Conservation (phyloP, 2,888 invertebrate genomes). For the Pammene fasciana region DNA sequence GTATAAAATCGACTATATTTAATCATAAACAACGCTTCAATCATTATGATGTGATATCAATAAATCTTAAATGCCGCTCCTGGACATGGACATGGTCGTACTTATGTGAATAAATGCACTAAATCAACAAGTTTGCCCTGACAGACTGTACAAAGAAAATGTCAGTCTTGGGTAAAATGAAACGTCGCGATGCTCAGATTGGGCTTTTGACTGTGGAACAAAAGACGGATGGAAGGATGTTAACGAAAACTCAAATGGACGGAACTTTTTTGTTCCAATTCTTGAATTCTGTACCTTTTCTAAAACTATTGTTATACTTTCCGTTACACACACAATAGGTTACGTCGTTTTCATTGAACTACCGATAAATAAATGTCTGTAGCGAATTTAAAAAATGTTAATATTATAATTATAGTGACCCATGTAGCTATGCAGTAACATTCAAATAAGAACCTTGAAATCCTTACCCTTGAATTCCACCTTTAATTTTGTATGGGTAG, state of each 20-base stretch:
- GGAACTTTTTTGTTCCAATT: background rate
- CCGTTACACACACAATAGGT: background rate
- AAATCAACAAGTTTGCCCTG: background rate
- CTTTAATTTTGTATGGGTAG: too few species aligned
- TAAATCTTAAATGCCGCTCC: slow-evolving; percentile 1
- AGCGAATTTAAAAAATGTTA: too few species aligned
- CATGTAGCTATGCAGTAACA: too few species aligned
- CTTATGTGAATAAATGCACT: slow-evolving; percentile 12
- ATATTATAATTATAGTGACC: too few species aligned
- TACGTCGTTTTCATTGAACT: background rate
- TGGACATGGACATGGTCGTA: background rate
- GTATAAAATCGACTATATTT: too few species aligned
- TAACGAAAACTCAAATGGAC: slow-evolving; percentile 20
- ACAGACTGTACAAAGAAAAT: slow-evolving; percentile 13
- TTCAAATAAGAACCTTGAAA: too few species aligned
- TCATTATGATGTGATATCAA: background rate
- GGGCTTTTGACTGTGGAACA: slow-evolving; percentile 30
- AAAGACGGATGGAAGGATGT: slow-evolving; percentile 29
- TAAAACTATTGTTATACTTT: background rate
- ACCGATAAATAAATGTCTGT: background rate
- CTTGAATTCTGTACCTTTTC: slow-evolving; percentile 1
- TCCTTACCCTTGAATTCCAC: too few species aligned
- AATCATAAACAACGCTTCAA: too few species aligned
- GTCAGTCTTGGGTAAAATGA: slow-evolving; percentile 17
- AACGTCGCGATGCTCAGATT: slow-evolving; percentile 16